These are phyloP conservation scores for Drosophila mimica DNA, from an alignment of 2,888 invertebrate species.

Conservation along the genomic window DNA sequence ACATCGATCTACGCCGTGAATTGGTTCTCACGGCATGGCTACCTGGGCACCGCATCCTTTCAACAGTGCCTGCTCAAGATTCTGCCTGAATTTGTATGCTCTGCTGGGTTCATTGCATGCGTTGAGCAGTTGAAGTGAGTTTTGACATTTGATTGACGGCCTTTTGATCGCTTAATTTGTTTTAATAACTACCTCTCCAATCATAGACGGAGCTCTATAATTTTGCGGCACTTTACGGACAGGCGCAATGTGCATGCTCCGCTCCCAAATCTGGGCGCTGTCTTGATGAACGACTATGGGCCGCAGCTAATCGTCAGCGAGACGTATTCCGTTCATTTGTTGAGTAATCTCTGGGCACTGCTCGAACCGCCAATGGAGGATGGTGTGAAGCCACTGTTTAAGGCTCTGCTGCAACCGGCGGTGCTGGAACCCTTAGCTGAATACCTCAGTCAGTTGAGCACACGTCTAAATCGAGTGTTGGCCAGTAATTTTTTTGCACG, in stretches of 20 bases:
- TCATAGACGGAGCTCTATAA: constrained; percentile 77
- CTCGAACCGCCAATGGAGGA: constrained; percentile 63
- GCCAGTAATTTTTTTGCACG: constrained; percentile 86
- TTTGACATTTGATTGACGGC: constrained; percentile 15
- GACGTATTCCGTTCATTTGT: constrained; percentile 81
- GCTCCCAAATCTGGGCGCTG: constrained; percentile 83
- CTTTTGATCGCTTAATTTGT: constrained; percentile 19
- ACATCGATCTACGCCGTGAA: constrained; percentile 76
- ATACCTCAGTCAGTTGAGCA: constrained; percentile 68
- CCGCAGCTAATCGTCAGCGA: constrained; percentile 82
- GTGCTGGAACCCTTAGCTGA: constrained; percentile 75
- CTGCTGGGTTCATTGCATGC: constrained; percentile 73
- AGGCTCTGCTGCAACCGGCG: constrained; percentile 69
- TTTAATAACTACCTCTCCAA: constrained; percentile 37
- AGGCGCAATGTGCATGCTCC: constrained; percentile 82
- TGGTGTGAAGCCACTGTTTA: constrained; percentile 64
- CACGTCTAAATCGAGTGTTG: constrained; percentile 70
- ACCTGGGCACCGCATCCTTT: constrained; percentile 60
- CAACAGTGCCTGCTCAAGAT: constrained; percentile 77
- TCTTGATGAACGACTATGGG: constrained; percentile 76
- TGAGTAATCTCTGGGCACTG: constrained; percentile 80
- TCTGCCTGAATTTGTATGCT: constrained; percentile 78
- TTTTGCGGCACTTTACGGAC: constrained; percentile 74
- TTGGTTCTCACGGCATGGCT: constrained; percentile 71
- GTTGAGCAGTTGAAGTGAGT: constrained; percentile 76